Evolutionary conservation across 2,888 invertebrate genomes (phyloP).

Genomic region (Macrosiphum euphorbiae): DNA sequence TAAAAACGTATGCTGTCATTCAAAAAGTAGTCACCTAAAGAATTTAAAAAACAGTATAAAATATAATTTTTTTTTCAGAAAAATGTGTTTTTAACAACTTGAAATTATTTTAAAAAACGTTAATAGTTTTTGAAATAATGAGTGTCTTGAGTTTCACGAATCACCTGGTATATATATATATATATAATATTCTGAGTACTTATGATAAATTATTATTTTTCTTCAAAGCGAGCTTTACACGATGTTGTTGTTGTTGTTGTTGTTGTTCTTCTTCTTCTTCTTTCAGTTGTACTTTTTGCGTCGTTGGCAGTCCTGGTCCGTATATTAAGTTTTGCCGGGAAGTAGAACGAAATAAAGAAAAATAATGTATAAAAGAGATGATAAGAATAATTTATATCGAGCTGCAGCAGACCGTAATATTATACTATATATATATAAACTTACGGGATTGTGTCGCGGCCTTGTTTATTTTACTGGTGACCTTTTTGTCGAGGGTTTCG

Average conservation of each 20-base stretch:
- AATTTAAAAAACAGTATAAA: not conserved
- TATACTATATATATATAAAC: not conserved
- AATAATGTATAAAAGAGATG: slow-evolving; percentile 4
- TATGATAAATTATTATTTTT: not conserved
- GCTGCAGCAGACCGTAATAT: slow-evolving; percentile 12
- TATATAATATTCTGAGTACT: not conserved
- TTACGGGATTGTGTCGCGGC: slow-evolving; percentile 4
- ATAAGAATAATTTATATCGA: slow-evolving; percentile 47
- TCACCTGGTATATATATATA: not conserved
- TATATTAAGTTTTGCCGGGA: slow-evolving; percentile 14
- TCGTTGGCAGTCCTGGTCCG: not conserved
- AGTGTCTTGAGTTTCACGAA: not conserved
- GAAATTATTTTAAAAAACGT: not conserved
- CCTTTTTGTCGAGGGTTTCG: slow-evolving; percentile 47
- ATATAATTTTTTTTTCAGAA: not conserved
- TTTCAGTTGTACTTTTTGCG: not conserved
- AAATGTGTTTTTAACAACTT: no score
- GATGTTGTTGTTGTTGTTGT: not conserved
- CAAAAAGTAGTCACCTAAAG: not conserved
- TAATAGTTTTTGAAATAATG: not conserved
- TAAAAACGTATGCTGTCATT: not conserved
- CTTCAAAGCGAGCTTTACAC: not conserved
- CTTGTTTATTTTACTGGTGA: slow-evolving; percentile 60
- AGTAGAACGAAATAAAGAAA: not conserved
- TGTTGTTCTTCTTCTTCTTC: not conserved